Base-by-base conservation (phyloP, 2,113 vertebrate genomes). In the Clarias magur region DNA sequence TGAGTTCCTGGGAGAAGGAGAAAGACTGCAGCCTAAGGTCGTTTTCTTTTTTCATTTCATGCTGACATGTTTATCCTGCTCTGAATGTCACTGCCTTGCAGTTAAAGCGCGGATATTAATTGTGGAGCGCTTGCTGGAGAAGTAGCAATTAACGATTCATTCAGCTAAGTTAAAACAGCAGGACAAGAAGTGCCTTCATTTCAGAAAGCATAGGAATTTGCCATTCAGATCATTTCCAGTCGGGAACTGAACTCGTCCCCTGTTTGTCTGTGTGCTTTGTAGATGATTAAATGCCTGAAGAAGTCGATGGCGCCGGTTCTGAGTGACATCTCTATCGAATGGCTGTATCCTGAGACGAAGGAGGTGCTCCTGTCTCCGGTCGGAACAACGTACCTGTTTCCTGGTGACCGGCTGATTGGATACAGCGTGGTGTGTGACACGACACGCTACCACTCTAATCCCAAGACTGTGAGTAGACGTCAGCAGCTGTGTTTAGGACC, bases 281-380 rank as follows among this genome's bases (percentile, higher is more conserved):
- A 99, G 98, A 97, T 99, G 97, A 93, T 99, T 80, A 97, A 95
- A 85, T 96, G 96, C 0, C 93, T 99, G 94, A 99, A 98, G 96
- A 98, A 96, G 91, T 97, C 96, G 0, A 97, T 98, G 97, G 95
- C 94, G 0, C 97, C 97, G 0, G 96, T 96, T 4, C 94, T 99
- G 87, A 99, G 96, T 0, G 97, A 99, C 0, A 96, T 99, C 88
- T 95, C 96, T 0, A 96, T 99, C 67, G 97, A 99, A 67, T 99
- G 98, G 98, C 89, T 97, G 73, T 98, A 99, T 83, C 98, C 98
- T 0, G 97, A 98, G 91, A 97, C 95, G 80, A 96, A 96, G 0
- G 97, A 99, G 85, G 97, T 96, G 87, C 90, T 99, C 83, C 96
- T 98, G 75, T 97, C 98, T 5, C 97, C 98, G 0, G 87, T 96